Evolutionary conservation across 2,797 vertebrate genomes (phyloP), one percentile per base, ranked within the genome.

Genomic region (Luscinia megarhynchos): DNA sequence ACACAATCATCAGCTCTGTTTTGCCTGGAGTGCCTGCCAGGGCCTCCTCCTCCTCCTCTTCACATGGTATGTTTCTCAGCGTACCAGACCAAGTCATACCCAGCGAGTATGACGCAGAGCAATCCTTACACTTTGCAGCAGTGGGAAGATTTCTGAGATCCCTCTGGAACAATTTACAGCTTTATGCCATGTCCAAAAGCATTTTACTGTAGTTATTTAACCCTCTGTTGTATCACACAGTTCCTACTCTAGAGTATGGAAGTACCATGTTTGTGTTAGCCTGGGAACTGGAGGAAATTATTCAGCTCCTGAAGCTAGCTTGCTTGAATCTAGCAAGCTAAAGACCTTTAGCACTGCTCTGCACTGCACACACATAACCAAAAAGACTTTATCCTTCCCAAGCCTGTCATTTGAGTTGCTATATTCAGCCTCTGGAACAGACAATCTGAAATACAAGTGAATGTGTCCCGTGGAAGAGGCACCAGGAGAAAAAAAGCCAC

Each of bases 11-110:
- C 43, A 12, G 15, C 30, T 6, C 58, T 34, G 66, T 32, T 67
- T 12, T 45, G 54, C 12, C 43, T 40, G 36, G 27, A 46, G 12
- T 9, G n/a, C 55, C 57, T 51, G 58, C 46, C 45, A 13, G n/a
- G 21, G 57, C 48, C 51, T 90, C 58, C 58, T 43, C 10, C 79
- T 58, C 83, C 86, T 51, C 83, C 80, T 48, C 90, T 54, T 10
- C 6, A 27, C 26, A 2, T 20, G 3, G 14, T 16, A 12, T 18
- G 14, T 14, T 26, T 19, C 53, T 32, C 62, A 14, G 34, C 1
- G 34, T 24, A n/a, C 13, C 0, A 53, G 32, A 75, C 0, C 8
- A 0, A 68, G 40, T 20, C 53, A 10, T 8, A 51, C 11, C 48
- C 41, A 38, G 74, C 46, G 63, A 53, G 51, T 20, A 30, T 12